phyloP scores from a whole-genome alignment of 2,113 vertebrate species.

The Microcebus ravelobensis region DNA sequence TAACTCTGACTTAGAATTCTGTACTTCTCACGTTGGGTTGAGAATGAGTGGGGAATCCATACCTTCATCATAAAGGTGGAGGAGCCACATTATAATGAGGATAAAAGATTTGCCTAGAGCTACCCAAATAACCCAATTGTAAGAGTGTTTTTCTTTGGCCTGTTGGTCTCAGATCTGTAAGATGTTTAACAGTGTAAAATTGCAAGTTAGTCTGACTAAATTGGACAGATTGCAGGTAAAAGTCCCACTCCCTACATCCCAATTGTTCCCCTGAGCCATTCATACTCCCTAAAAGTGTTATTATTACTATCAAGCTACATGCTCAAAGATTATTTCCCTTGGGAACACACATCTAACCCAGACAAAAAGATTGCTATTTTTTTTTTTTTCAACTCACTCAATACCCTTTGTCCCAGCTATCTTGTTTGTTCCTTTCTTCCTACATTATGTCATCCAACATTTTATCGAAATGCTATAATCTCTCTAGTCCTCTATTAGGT shows the following conservation, averaged over 20 bases:
- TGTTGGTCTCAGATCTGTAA: slow-evolving; percentile 48
- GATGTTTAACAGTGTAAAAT: slow-evolving; percentile 67
- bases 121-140: neutral
- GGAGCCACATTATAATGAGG: neutral
- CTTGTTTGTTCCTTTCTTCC: slow-evolving; percentile 46
- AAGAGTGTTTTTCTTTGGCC: slow-evolving; percentile 58
- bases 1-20: slow-evolving; percentile 27
- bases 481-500: neutral
- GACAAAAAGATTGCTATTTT: slow-evolving; percentile 57
- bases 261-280: slow-evolving; percentile 72
- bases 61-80: slow-evolving; percentile 20
- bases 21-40: neutral
- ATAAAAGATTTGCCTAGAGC: neutral
- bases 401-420: slow-evolving; percentile 39
- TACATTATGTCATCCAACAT: slow-evolving; percentile 26
- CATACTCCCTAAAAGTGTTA: slow-evolving; percentile 67
- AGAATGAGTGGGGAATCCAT: neutral
- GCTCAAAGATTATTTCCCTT: slow-evolving; percentile 76
- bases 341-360: slow-evolving; percentile 66
- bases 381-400: slow-evolving; percentile 40
- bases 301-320: slow-evolving; percentile 77
- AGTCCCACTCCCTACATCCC: slow-evolving; percentile 57
- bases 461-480: neutral
- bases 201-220: slow-evolving; percentile 73
- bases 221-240: slow-evolving; percentile 70